Percentiles rank a stretch among this genome's conserved stretches.
Evolutionary conservation across 2,797 vertebrate genomes (phyloP).

Genomic region (Peromyscus eremicus): DNA sequence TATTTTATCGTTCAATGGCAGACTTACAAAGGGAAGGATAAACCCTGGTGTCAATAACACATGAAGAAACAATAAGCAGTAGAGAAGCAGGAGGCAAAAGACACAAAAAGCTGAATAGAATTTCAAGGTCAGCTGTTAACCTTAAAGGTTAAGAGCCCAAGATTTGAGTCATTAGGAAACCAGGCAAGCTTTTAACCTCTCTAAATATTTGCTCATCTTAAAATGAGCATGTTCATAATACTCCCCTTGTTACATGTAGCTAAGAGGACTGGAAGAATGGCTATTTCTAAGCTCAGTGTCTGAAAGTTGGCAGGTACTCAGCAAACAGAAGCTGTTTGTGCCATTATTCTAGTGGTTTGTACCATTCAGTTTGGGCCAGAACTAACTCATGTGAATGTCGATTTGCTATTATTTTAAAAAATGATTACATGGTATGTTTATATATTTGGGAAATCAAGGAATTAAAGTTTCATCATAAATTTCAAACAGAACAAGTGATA

Average conservation of each 20-base stretch:
- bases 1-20: conserved; percentile 11
- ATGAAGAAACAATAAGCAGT: neutral
- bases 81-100: neutral
- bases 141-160: neutral
- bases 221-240: conserved; percentile 11
- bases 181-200: neutral
- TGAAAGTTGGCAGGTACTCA: neutral
- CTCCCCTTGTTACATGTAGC: neutral
- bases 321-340: neutral
- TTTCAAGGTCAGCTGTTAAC: conserved; percentile 16
- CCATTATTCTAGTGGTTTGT: conserved; percentile 13
- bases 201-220: conserved; percentile 52
- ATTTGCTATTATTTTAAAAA: conserved; percentile 21
- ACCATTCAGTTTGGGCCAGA: neutral
- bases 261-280: conserved; percentile 8
- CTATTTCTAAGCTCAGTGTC: neutral
- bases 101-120: neutral
- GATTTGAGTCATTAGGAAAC: conserved; percentile 12
- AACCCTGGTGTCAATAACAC: neutral
- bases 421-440: neutral
- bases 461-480: conserved; percentile 16
- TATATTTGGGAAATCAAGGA: neutral
- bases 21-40: conserved; percentile 19
- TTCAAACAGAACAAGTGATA: conserved; percentile 2
- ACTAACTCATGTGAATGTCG: neutral